phyloP scores from a whole-genome alignment of 2,888 invertebrate genomes.

The Arge pagana region DNA sequence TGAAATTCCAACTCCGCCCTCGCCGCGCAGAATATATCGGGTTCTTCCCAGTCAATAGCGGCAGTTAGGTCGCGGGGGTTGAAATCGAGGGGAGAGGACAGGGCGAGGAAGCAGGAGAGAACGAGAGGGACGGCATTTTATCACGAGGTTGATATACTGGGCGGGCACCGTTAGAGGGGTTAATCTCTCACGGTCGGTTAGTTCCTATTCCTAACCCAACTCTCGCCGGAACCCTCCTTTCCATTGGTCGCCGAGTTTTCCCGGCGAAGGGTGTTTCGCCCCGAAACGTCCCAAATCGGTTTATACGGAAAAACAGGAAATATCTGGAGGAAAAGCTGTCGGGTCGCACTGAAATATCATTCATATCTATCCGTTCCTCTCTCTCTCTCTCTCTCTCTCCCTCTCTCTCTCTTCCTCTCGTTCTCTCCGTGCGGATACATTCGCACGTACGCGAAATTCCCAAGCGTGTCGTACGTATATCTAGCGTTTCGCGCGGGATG shows the following conservation, averaged over 20 bases:
- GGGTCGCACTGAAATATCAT: not conserved
- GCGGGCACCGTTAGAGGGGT: conserved; percentile 56
- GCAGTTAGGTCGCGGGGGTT: conserved; percentile 51
- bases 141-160: conserved; percentile 57
- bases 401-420: conserved; percentile 27
- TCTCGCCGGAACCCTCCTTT: conserved; percentile 26
- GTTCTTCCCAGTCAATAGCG: conserved; percentile 57
- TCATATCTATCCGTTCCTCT: too few relatives aligned
- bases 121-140: conserved; percentile 54
- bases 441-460: not conserved
- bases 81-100: conserved; percentile 30
- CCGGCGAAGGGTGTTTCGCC: conserved; percentile 6
- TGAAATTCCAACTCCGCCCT: conserved; percentile 56
- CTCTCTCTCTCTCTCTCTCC: conserved; percentile 20
- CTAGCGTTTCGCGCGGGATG: too few relatives aligned
- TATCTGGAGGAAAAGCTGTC: conserved; percentile 11
- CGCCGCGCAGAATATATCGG: conserved; percentile 55
- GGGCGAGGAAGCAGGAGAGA: conserved; percentile 42
- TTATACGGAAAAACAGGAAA: conserved; percentile 22
- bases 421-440: not conserved
- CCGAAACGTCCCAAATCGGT: conserved; percentile 19
- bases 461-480: too few relatives aligned
- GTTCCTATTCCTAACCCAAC: conserved; percentile 56
- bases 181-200: conserved; percentile 59
- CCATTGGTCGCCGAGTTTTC: conserved; percentile 15